Conservation (phyloP, 1,140 invertebrate genomes). For the Drosophila funebris region DNA sequence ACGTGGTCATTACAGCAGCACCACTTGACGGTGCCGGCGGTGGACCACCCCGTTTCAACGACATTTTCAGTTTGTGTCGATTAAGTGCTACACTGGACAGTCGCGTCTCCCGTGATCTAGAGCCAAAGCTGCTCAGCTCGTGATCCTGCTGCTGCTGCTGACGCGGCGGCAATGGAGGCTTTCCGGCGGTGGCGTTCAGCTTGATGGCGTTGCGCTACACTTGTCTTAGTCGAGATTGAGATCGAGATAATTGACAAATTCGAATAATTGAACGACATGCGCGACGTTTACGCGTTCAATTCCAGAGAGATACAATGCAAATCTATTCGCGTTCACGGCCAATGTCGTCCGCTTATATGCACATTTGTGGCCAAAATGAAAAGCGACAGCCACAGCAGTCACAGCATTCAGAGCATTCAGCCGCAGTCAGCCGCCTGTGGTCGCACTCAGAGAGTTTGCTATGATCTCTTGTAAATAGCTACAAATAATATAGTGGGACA, state of each 20-base stretch:
- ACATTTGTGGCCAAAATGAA: constrained; percentile 49
- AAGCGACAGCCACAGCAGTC: constrained; percentile 16
- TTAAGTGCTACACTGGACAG: constrained; percentile 61
- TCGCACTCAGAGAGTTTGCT: constrained; percentile 18
- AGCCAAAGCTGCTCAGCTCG: constrained; percentile 47
- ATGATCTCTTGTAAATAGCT: constrained; percentile 22
- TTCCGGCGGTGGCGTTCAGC: constrained; percentile 70
- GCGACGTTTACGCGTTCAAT: constrained; percentile 36
- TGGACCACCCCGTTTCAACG: constrained; percentile 70
- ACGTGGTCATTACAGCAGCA: constrained; percentile 66
- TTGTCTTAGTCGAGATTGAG: constrained; percentile 3
- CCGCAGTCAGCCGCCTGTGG: background rate
- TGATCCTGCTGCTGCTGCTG: constrained; percentile 55
- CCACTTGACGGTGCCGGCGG: constrained; percentile 68
- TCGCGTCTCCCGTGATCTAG: constrained; percentile 52
- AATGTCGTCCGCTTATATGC: constrained; percentile 49
- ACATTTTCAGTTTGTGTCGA: constrained; percentile 76
- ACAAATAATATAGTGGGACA: constrained; percentile 24
- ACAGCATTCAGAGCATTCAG: background rate
- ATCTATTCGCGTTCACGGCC: constrained; percentile 45
- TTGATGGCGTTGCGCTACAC: constrained; percentile 63
- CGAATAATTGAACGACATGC: constrained; percentile 26
- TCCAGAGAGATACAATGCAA: constrained; percentile 30
- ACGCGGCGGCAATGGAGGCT: constrained; percentile 73
- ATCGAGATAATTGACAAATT: background rate